Percentiles rank a stretch among this genome's conserved stretches.
Conservation (phyloP, 2,797 vertebrate genomes). For the Avahi laniger region DNA sequence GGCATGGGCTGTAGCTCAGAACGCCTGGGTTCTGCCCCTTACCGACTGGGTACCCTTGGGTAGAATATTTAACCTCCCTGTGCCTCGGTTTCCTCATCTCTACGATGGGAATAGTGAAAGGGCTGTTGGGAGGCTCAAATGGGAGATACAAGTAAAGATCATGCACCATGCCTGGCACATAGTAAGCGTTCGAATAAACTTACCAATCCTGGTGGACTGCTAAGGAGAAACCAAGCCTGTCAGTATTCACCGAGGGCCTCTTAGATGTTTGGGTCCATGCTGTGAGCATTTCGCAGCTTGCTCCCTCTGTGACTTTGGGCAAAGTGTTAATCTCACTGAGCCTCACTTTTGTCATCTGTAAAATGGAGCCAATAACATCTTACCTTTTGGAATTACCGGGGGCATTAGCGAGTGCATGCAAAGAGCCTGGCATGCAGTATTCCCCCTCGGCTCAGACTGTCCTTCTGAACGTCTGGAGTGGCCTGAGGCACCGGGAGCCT, state of each 20-base stretch:
- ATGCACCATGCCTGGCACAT: fast-evolving
- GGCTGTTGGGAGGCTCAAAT: not conserved
- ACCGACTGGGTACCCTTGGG: no score
- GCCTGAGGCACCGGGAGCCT: not conserved
- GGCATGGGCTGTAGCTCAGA: not conserved
- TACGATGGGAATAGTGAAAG: not conserved
- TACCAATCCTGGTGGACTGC: not conserved
- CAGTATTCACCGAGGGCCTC: fast-evolving
- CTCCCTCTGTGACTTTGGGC: not conserved
- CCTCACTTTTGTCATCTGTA: not conserved
- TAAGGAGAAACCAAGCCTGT: not conserved
- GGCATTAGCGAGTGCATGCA: fast-evolving
- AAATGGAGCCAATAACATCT: not conserved
- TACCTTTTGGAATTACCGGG: not conserved
- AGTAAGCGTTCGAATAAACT: not conserved
- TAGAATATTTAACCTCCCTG: not conserved
- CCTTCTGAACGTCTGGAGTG: not conserved
- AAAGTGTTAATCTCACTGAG: not conserved
- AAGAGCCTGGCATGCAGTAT: no score
- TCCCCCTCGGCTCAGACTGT: not conserved
- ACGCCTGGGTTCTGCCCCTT: not conserved
- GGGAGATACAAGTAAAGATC: not conserved
- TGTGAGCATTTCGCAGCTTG: no score
- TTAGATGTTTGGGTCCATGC: fast-evolving
- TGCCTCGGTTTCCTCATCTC: not conserved